Evolutionary conservation across 2,113 vertebrate genomes (phyloP).

Genomic region (Aegithalos caudatus): DNA sequence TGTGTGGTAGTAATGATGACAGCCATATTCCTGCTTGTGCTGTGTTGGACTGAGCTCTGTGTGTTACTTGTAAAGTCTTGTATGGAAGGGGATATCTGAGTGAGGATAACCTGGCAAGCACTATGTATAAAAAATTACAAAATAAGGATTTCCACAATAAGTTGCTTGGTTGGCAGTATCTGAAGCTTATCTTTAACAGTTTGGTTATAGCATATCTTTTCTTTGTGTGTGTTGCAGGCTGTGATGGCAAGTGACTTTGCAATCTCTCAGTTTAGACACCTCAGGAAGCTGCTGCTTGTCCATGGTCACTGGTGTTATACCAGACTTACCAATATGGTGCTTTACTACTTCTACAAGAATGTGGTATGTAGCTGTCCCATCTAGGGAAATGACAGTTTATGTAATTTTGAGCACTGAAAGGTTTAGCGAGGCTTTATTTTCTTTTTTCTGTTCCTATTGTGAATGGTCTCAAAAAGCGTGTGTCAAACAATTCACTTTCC

Average conservation of each 20-base stretch:
- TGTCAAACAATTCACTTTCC: background rate
- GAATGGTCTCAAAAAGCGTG: background rate
- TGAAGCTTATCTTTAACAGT: background rate
- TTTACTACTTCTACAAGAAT: constrained; percentile 85
- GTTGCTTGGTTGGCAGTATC: background rate
- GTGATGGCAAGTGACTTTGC: constrained; percentile 87
- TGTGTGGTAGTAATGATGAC: background rate
- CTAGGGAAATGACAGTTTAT: background rate
- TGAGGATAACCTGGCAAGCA: background rate
- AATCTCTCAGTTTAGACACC: constrained; percentile 78
- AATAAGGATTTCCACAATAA: background rate
- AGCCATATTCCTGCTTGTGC: background rate
- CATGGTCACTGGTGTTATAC: constrained; percentile 83
- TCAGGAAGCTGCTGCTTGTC: constrained; percentile 79
- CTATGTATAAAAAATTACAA: background rate
- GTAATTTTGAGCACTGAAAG: background rate
- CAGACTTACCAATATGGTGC: constrained; percentile 79
- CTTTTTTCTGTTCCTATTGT: background rate
- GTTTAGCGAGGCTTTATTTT: background rate
- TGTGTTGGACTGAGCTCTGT: background rate
- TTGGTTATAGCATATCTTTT: background rate
- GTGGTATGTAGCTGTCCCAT: constrained; percentile 70
- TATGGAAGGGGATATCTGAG: background rate
- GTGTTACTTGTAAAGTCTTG: background rate
- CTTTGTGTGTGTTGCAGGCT: constrained; percentile 47